Evolutionary conservation across 2,888 invertebrate genomes (phyloP).

Genomic region (Eutolmus rufibarbis): DNA sequence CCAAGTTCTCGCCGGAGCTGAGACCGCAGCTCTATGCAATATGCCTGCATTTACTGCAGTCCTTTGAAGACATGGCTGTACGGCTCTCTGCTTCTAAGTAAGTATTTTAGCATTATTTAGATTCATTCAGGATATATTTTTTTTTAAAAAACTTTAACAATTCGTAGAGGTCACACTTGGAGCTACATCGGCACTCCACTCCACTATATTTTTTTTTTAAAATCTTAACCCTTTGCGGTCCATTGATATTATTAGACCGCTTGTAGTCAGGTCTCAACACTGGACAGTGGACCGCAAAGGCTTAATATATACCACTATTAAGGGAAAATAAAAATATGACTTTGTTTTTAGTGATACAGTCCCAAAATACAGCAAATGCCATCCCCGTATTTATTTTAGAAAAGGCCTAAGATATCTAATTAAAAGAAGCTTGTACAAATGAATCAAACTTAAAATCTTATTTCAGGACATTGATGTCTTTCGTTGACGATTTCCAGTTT

Average conservation of each 20-base stretch:
- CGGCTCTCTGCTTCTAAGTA: constrained; percentile 81
- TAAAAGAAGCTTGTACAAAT: background rate
- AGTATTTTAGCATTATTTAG: background rate
- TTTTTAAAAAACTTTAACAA: background rate
- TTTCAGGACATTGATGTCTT: constrained; percentile 73
- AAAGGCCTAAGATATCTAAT: too few relatives aligned
- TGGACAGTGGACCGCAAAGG: too few relatives aligned
- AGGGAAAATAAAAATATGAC: background rate
- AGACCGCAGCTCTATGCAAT: constrained; percentile 83
- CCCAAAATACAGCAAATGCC: background rate
- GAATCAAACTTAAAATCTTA: background rate
- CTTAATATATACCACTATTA: too few relatives aligned
- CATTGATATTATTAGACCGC: too few relatives aligned
- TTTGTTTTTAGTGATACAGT: background rate
- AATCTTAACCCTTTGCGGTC: too few relatives aligned
- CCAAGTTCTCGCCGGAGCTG: constrained; percentile 80
- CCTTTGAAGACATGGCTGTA: constrained; percentile 87
- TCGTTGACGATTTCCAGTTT: constrained; percentile 93
- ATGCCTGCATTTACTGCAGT: constrained; percentile 74
- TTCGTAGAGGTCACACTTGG: background rate
- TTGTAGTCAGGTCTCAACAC: too few relatives aligned
- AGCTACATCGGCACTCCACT: background rate
- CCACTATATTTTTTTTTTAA: too few relatives aligned
- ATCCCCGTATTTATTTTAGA: too few relatives aligned
- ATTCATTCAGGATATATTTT: background rate